Conservation (phyloP, 2,888 invertebrate genomes). For the Protula sp. region DNA sequence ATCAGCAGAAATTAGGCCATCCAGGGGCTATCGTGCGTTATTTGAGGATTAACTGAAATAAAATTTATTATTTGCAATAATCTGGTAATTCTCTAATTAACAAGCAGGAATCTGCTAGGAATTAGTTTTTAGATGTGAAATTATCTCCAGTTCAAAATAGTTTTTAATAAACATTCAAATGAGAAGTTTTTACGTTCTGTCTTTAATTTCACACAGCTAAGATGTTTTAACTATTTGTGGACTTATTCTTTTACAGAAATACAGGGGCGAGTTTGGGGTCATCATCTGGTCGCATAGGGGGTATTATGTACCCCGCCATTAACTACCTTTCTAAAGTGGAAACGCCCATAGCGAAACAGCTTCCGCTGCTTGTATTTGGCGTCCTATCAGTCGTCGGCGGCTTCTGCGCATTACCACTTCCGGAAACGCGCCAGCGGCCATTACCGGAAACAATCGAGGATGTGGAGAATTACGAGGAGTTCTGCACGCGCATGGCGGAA, state of each 20-base stretch:
- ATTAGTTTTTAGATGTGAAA: too few species aligned
- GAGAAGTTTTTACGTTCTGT: too few species aligned
- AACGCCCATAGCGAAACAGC: constrained; percentile 12
- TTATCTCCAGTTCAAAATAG: too few species aligned
- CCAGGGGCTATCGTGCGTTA: too few species aligned
- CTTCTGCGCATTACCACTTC: constrained; percentile 22
- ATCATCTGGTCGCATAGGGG: constrained; percentile 23
- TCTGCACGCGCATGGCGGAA: constrained; percentile 12
- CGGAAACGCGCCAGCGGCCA: constrained; percentile 23
- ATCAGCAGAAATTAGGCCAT: too few species aligned
- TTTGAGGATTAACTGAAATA: too few species aligned
- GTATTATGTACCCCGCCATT: constrained; percentile 25
- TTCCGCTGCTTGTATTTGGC: constrained; percentile 25
- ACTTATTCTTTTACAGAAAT: constrained; percentile 19
- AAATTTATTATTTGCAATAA: too few species aligned
- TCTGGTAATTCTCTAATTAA: too few species aligned
- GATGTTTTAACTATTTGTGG: too few species aligned
- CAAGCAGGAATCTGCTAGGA: too few species aligned
- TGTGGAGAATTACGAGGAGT: constrained; percentile 24
- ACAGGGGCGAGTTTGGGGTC: constrained; percentile 25
- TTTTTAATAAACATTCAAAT: too few species aligned
- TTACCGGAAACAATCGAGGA: constrained; percentile 26
- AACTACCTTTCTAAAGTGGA: constrained; percentile 24
- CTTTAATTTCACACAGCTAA: too few species aligned
- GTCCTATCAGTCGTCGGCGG: constrained; percentile 21